phyloP scores from a whole-genome alignment of 1,140 invertebrate species.

The Alviniconcha marisindica region DNA sequence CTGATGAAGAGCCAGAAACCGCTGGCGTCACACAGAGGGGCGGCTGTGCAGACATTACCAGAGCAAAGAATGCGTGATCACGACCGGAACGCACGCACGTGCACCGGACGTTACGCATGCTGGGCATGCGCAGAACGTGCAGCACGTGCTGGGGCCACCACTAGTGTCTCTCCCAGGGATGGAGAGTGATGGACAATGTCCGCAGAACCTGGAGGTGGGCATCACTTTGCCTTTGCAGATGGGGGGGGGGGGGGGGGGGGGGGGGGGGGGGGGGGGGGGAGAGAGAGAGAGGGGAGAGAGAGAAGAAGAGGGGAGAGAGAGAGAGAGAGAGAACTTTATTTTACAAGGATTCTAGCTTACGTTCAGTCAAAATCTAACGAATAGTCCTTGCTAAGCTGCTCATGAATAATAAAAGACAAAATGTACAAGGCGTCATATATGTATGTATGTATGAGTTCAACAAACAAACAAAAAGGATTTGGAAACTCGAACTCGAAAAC shows the following conservation, averaged over 20 bases:
- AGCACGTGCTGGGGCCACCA: not conserved
- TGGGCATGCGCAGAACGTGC: conserved; percentile 28
- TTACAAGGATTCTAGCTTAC: too few species aligned
- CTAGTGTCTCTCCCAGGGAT: not conserved
- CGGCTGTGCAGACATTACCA: too few species aligned
- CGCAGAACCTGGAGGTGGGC: not conserved
- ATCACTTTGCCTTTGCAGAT: too few species aligned
- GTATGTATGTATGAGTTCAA: too few species aligned
- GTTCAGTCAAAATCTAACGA: too few species aligned
- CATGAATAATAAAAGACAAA: too few species aligned
- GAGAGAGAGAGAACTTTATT: not conserved
- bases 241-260: not conserved
- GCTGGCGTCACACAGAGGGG: too few species aligned
- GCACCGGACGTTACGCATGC: conserved; percentile 31
- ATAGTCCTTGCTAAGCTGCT: too few species aligned
- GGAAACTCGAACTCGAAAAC: too few species aligned
- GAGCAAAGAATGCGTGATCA: too few species aligned
- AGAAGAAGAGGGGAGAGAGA: not conserved
- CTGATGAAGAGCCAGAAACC: too few species aligned
- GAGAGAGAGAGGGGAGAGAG: not conserved
- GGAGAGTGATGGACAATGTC: conserved; percentile 11
- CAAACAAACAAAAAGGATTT: not conserved
- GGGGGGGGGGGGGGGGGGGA: conserved; percentile 3
- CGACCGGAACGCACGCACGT: conserved; percentile 11
- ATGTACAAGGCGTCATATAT: too few species aligned